Base-by-base conservation (phyloP, 2,888 invertebrate genomes). In the Ectemnius lituratus region DNA sequence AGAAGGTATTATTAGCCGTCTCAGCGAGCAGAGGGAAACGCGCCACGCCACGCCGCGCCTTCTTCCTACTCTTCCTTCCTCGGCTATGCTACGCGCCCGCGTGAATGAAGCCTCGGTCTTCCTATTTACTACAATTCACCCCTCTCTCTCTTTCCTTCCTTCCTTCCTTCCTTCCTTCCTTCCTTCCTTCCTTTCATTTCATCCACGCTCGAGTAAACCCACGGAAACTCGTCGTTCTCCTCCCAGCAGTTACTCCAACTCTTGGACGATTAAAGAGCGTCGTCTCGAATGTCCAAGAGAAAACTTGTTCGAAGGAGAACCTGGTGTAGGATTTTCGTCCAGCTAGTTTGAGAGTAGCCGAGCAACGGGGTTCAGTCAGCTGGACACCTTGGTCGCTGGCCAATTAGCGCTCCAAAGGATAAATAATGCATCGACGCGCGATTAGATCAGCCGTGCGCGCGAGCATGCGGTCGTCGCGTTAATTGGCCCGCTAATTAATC, bases 391-490 rank as follows among this genome's bases (percentile, higher is more conserved):
- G 52, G 52, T 16, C 61, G 71, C 72, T 70, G 77, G 73, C 78
- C 71, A 81, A 81, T 81, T 79, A 80, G 74, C 64, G 69, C 61
- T 62, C 81, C 81, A 6, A 14, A 52, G 52, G 52, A 14, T 52
- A 86, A 87, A 86, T 86, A 86, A 82, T 80, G 79, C 71, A 52
- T 52, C 52, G 70, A 72, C 78, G 75, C 70, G 67, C 69, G 83
- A 86, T 87, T 66, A 61, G 59, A 77, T 77, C 77, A 66, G 68
- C 62, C 65, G 60, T 66, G 73, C 69, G 79, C 70, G 23, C 23
- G 23, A 23, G 23, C 23, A 23, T 23, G 23, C 23, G 23, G 23
- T 67, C 72, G 62, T 46, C 59, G 72, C 72, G 71, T 75, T 82
- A 82, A 82, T 82, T 82, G 77, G 74, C 62, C 67, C 18, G 68